Evolutionary conservation across 2,113 vertebrate species (phyloP), one percentile per base, ranked within the genome.

Genomic region (Ctenodactylus gundi): DNA sequence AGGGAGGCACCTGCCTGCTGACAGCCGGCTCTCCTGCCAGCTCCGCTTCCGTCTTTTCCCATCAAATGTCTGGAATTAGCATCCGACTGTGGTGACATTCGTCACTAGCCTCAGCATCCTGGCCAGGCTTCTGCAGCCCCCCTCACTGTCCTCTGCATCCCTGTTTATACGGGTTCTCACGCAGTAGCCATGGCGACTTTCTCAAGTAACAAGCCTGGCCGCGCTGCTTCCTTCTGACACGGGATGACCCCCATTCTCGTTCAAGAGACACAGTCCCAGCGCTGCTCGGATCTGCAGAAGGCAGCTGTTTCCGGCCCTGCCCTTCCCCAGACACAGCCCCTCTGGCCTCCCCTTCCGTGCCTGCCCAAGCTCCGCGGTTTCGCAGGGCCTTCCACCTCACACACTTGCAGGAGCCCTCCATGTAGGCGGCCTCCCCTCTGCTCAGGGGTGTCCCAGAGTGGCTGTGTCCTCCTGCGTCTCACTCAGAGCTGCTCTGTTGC

Each of bases 281-380:
- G 87, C 64, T 44, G 4, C 23, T n/a, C 68, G 36, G 25, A 36
- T n/a, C 55, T 6, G 5, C 2, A 17, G n/a, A 75, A 13, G 51
- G 41, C 8, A 7, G 27, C 31, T 87, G 20, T 29, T 34, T 46
- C 27, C n/a, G 62, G 23, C 29, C 57, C 64, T 57, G 14, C 34
- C n/a, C 4, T 44, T 10, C 4, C 23, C 64, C 17, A 21, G 58
- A 21, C 1, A 1, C 23, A 3, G 8, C 34, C 21, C 12, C 23
- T 67, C 25, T 36, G 41, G 27, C 20, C n/a, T 21, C 12, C 18
- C 55, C 83, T n/a, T 44, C 4, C 6, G 55, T 34, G 20, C 27
- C 9, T 72, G 2, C 2, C 10, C 23, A 10, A 39, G 44, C 29
- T 8, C 20, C n/a, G 41, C 13, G 62, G 41, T 31, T 60, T 41